Conservation (phyloP, 2,113 vertebrate genomes). For the Erinaceus europaeus region DNA sequence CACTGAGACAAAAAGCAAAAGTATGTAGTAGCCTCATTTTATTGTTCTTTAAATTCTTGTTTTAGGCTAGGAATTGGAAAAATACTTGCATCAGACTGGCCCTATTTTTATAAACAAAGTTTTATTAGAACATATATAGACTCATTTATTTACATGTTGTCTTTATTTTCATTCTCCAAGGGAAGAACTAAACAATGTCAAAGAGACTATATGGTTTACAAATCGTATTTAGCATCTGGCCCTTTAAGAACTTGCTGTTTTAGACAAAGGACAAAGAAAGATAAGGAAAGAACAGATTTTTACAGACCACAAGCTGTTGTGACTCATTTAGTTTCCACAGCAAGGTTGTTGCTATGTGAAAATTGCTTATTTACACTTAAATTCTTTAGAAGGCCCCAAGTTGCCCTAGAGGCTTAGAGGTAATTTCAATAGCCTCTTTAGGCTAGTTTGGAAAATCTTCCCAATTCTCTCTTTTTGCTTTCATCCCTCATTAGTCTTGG, state of each 20-base stretch:
- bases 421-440: slow-evolving; percentile 60
- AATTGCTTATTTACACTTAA: slow-evolving; percentile 68
- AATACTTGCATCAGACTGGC: not conserved
- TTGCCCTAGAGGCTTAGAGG: slow-evolving; percentile 27
- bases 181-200: not conserved
- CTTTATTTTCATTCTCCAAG: not conserved
- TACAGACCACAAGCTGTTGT: slow-evolving; percentile 20
- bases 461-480: slow-evolving; percentile 64
- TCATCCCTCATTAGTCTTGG: slow-evolving; percentile 65
- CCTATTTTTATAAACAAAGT: slow-evolving; percentile 50
- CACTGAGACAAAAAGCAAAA: not conserved
- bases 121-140: slow-evolving; percentile 48
- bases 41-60: not conserved
- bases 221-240: not conserved
- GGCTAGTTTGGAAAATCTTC: slow-evolving; percentile 54
- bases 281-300: slow-evolving; percentile 42
- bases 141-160: not conserved
- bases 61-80: not conserved
- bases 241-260: slow-evolving; percentile 36
- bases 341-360: slow-evolving; percentile 68
- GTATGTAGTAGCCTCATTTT: not conserved
- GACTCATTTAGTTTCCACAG: slow-evolving; percentile 54
- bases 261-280: slow-evolving; percentile 46
- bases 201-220: not conserved
- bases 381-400: slow-evolving; percentile 57